Evolutionary conservation across 2,113 vertebrate species (phyloP), one percentile per base, ranked within the genome.

Genomic region (Trogon melanurus): DNA sequence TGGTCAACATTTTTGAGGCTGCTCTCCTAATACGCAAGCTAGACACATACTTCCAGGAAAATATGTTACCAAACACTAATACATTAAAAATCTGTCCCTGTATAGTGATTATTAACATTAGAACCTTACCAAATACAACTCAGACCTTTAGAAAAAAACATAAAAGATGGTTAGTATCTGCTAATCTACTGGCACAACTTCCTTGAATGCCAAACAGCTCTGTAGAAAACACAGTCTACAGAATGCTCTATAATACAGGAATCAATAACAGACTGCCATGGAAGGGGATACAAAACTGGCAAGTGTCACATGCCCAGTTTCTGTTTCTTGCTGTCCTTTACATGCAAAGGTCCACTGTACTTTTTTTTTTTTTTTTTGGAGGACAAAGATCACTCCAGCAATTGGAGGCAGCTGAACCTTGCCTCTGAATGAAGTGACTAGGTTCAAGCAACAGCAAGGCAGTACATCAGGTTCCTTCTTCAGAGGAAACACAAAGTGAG

Each of bases 361-460:
- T 47, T 54, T 51, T 58, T 11, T 50, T 29, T 11, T 30, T 38
- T 47, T 54, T 51, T 62, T 11, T 53, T 29, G 71, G 16, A 50
- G 30, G 51, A 36, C 54, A 73, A 74, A 91, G 34, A 44, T 69
- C 41, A 85, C 9, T n/a, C 22, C 67, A 88, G 25, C n/a, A 76
- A 88, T 0, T 32, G 51, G 7, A 67, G 32, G 44, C 26, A 86
- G 83, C 20, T 83, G 82, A 94, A 90, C 45, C 41, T 50, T 47
- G 72, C 6, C 72, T 86, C 81, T 3, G 1, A 66, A 81, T 44
- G 8, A 84, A 81, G 41, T 0, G 0, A 53, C 1, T 20, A n/a
- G 34, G 29, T 56, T 75, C 53, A 57, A 79, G 48, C 51, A 87
- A 89, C 32, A 53, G 57, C 41, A 84, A 73, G 34, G 48, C 38